These are phyloP conservation scores for Drosophila sp. DNA, from an alignment of 1,140 invertebrate genomes.

Conservation along the genomic window DNA sequence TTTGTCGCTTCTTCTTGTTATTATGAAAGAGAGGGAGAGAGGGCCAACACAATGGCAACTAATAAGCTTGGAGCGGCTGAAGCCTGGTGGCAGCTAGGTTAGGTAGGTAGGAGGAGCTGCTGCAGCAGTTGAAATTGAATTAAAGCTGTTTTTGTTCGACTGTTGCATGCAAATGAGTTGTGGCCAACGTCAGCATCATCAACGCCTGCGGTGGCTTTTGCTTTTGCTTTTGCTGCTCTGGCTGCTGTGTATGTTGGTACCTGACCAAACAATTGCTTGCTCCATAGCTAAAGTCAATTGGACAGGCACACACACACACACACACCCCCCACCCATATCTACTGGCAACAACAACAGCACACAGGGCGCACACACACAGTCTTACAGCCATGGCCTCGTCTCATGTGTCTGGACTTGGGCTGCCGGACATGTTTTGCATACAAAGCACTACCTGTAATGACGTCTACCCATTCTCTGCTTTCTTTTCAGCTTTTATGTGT, in stretches of 20 bases:
- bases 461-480: constrained; percentile 15
- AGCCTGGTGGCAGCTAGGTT: neutral
- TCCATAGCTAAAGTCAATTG: constrained; percentile 72
- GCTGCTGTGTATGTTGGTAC: constrained; percentile 32
- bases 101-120: neutral
- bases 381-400: constrained; percentile 31
- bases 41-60: constrained; percentile 45
- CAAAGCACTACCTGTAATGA: constrained; percentile 63
- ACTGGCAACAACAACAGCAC: neutral
- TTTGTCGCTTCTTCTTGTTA: constrained; percentile 30
- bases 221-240: constrained; percentile 6
- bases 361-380: constrained; percentile 15
- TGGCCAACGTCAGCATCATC: constrained; percentile 50
- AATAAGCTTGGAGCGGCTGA: constrained; percentile 34
- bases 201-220: constrained; percentile 52
- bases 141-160: constrained; percentile 71
- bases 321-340: neutral
- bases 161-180: constrained; percentile 74
- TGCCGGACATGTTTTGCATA: constrained; percentile 70
- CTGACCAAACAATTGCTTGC: constrained; percentile 63
- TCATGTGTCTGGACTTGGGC: constrained; percentile 15
- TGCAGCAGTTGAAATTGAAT: constrained; percentile 63
- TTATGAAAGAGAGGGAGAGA: neutral
- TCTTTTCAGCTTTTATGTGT: constrained; percentile 28
- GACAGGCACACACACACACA: constrained; percentile 37